Conservation (phyloP, 2,797 vertebrate genomes). For the Coccyzus lansbergi region DNA sequence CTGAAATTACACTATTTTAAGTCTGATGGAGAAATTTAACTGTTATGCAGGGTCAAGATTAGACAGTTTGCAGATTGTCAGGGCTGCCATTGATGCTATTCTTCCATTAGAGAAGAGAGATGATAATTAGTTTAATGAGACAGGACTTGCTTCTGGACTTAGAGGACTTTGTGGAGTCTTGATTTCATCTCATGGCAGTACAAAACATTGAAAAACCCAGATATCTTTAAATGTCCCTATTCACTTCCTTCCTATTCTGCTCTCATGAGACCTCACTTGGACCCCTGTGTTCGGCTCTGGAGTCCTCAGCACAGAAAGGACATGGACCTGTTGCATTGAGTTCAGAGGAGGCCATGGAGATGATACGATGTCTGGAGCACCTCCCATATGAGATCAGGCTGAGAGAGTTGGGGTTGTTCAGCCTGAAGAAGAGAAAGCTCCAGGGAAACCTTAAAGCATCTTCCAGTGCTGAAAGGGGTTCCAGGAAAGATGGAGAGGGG, state of each 20-base stretch:
- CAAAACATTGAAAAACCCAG: neutral
- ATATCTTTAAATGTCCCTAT: neutral
- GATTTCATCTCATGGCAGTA: neutral
- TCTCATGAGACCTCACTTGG: no score
- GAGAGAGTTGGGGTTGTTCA: no score
- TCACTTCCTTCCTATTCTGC: neutral
- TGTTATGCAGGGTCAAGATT: neutral
- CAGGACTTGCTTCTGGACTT: neutral
- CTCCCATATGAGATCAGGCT: no score
- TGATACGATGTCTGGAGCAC: no score
- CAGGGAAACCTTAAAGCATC: no score
- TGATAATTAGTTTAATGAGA: neutral
- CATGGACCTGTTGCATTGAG: no score
- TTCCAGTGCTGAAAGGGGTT: no score
- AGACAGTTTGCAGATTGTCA: neutral
- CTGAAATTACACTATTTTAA: neutral
- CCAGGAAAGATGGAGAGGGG: no score
- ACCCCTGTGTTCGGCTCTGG: no score
- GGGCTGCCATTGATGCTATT: neutral
- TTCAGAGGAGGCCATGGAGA: no score
- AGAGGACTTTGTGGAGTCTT: neutral
- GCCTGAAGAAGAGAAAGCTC: no score
- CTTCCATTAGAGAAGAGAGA: neutral
- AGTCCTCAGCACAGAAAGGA: no score
- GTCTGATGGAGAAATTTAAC: neutral